Percentiles rank a stretch among this genome's conserved stretches.
phyloP scores from a whole-genome alignment of 64 coral and sea anemone genomes.

The Platygyra sinensis region DNA sequence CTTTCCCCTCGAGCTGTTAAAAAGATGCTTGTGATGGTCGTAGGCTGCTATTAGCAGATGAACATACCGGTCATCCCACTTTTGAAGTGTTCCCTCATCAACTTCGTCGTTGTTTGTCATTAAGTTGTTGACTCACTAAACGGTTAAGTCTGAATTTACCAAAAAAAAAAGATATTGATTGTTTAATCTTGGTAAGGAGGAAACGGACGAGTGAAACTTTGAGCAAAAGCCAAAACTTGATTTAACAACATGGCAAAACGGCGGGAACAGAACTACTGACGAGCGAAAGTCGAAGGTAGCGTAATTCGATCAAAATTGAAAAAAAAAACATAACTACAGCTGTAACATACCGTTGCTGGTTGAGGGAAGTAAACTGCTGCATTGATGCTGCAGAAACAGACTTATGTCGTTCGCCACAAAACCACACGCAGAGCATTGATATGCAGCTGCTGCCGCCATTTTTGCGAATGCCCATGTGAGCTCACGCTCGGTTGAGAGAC shows the following conservation, averaged over 20 bases:
- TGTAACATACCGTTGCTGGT: constrained; percentile 17
- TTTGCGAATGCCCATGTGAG: constrained; percentile 9
- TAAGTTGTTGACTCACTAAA: neutral
- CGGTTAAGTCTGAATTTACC: constrained; percentile 10
- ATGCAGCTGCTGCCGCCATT: neutral
- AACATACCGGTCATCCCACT: constrained; percentile 43
- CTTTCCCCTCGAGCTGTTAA: constrained; percentile 51
- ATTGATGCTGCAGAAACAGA: constrained; percentile 26
- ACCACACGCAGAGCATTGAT: constrained; percentile 14
- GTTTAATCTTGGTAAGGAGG: neutral
- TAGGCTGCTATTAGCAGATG: constrained; percentile 48
- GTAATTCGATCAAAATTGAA: neutral
- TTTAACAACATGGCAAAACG: constrained; percentile 11
- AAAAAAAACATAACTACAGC: constrained; percentile 5
- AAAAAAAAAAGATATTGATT: constrained; percentile 4
- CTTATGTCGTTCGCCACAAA: neutral
- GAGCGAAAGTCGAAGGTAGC: constrained; percentile 16
- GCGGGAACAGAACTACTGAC: constrained; percentile 11
- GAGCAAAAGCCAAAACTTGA: constrained; percentile 25
- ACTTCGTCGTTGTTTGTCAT: no score
- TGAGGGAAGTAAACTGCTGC: constrained; percentile 13
- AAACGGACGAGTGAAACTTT: constrained; percentile 1
- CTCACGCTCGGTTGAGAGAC: constrained; percentile 16
- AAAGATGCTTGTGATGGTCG: constrained; percentile 54
- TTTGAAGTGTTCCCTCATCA: constrained; percentile 27